phyloP scores from a whole-genome alignment of 2,888 invertebrate genomes.

The Volucella inanis region DNA sequence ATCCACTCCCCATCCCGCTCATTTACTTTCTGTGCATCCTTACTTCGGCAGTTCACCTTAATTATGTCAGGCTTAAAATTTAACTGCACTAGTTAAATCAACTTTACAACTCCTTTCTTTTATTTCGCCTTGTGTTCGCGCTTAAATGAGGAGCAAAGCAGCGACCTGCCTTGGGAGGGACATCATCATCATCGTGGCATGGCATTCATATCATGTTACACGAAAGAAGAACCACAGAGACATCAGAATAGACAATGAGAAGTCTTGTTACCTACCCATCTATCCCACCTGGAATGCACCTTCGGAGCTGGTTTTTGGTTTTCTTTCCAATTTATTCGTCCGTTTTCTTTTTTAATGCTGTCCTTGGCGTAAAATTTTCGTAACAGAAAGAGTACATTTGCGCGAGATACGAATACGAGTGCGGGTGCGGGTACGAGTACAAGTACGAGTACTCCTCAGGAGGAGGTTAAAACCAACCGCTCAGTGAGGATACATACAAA shows the following conservation, averaged over 20 bases:
- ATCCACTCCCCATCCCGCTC: background rate
- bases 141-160: slow-evolving; percentile 29
- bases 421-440: too few relatives aligned
- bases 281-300: slow-evolving; percentile 59
- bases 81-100: slow-evolving; percentile 75
- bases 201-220: slow-evolving; percentile 19
- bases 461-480: too few relatives aligned
- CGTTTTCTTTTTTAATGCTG: slow-evolving; percentile 23
- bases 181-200: slow-evolving; percentile 54
- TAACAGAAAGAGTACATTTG: slow-evolving; percentile 56
- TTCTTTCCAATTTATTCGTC: slow-evolving; percentile 15
- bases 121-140: slow-evolving; percentile 22
- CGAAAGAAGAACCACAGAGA: slow-evolving; percentile 36
- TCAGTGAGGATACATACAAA: background rate
- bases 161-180: slow-evolving; percentile 55
- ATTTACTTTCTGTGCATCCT: background rate
- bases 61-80: slow-evolving; percentile 74
- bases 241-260: slow-evolving; percentile 72
- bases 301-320: slow-evolving; percentile 47
- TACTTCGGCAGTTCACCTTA: slow-evolving; percentile 72
- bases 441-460: too few relatives aligned
- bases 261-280: slow-evolving; percentile 47
- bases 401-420: slow-evolving; percentile 2
- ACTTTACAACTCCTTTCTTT: slow-evolving; percentile 72
- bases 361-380: slow-evolving; percentile 53